Conservation (phyloP, 1,140 invertebrate genomes). For the Drosophila arizonae region DNA sequence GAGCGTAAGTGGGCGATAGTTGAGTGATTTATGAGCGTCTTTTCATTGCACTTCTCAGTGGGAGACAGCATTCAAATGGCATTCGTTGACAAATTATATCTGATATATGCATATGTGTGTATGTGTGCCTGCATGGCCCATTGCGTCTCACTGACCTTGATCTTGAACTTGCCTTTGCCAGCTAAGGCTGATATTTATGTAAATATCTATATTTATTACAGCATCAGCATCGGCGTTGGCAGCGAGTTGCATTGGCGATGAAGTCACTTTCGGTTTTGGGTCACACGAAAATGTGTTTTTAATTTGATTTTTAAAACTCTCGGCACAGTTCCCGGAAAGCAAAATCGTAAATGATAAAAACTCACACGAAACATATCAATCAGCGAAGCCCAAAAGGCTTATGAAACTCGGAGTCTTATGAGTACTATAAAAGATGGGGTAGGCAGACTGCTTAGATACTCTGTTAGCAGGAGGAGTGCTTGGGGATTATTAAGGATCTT, state of each 20-base stretch:
- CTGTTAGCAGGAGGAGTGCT: not conserved
- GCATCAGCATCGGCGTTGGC: conserved; percentile 27
- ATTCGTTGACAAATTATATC: conserved; percentile 43
- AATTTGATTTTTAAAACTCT: conserved; percentile 55
- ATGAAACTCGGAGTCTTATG: conserved; percentile 16
- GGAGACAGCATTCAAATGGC: conserved; percentile 45
- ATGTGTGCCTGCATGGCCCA: not conserved
- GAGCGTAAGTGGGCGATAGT: conserved; percentile 54
- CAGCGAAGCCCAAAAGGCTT: conserved; percentile 37
- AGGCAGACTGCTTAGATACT: not conserved
- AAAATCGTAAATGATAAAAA: conserved; percentile 47
- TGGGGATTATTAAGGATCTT: no score
- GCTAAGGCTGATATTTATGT: conserved; percentile 7
- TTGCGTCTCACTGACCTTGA: conserved; percentile 55
- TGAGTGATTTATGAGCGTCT: conserved; percentile 71
- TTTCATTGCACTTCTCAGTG: conserved; percentile 61
- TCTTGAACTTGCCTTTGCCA: conserved; percentile 66
- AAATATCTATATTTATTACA: conserved; percentile 40
- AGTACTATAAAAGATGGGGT: not conserved
- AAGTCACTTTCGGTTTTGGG: conserved; percentile 20
- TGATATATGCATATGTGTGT: conserved; percentile 34
- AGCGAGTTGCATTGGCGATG: conserved; percentile 37
- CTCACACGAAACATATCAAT: conserved; percentile 63
- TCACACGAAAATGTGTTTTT: conserved; percentile 59
- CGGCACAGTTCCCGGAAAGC: conserved; percentile 48